Base-by-base conservation (phyloP, 2,113 vertebrate species). In the Orientallactaga bullata region DNA sequence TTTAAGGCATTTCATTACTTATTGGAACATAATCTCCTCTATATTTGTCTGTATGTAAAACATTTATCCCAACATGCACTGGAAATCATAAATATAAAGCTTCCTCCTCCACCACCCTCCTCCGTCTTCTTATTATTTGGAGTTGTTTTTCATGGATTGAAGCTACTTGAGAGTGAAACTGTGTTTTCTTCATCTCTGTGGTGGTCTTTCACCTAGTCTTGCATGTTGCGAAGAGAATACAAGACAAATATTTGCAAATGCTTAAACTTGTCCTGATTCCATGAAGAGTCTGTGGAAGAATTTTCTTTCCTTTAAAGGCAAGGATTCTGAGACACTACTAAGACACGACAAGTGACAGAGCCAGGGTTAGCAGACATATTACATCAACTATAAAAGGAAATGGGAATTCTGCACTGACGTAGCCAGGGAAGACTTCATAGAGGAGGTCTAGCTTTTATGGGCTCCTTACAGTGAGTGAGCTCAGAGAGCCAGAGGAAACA, bases 281-380 rank as follows among this genome's bases (percentile, higher is more conserved):
- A 71, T 9, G 18, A 73, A 15, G 85, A 71, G 13, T 74, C 81
- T 47, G 12, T 55, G 12, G 39, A 42, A 23, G 10, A 5, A 8
- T 89, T 69, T 90, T 88, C 74, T 90, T 93, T 82, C 32, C 85
- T 77, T 74, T 85, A 88, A 93, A 93, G 35, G 79, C 21, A 90
- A 85, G 7, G n/a, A 51, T n/a, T 78, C n/a, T 71, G 73, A 94
- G 85, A 71, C 18, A 65, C 15, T 51, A 23, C 55, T 28, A 60
- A 68, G 30, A 37, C 26, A 35, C 17, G 39, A 10, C 47, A 12
- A 87, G 30, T 23, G 26, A 85, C 42, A 93, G 63, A 95, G n/a
- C n/a, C 76, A 6, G 17, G 37, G 16, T 26, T 84, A 17, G 65
- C 91, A 66, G 85, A 74, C 15, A 10, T 39, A 28, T 26, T 23